Evolutionary conservation across 2,113 vertebrate genomes (phyloP).

Genomic region (Catagonus wagneri): DNA sequence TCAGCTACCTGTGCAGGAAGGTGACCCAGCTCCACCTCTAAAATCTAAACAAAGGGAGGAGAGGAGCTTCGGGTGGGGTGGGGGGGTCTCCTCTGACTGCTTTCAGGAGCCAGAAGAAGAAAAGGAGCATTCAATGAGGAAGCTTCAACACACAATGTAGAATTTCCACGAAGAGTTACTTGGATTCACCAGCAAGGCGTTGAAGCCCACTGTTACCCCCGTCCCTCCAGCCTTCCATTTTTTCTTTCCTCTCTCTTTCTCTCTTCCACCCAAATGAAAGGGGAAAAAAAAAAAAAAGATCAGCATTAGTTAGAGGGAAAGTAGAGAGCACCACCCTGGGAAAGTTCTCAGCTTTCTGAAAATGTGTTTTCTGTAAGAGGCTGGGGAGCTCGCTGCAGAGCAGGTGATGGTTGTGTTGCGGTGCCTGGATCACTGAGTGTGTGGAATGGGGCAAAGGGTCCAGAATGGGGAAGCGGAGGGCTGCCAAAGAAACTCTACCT

Average conservation of each 20-base stretch:
- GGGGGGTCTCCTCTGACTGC: neutral
- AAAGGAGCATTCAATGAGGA: neutral
- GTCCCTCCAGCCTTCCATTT: neutral
- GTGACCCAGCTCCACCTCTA: neutral
- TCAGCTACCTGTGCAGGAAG: neutral
- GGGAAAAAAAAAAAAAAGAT: neutral
- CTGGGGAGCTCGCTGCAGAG: neutral
- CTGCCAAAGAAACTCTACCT: neutral
- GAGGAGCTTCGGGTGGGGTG: neutral
- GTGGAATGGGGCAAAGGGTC: no score
- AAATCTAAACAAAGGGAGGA: neutral
- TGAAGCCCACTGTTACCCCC: neutral
- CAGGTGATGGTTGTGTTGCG: accelerated
- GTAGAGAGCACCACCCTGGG: neutral
- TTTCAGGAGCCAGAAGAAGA: neutral
- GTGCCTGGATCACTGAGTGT: neutral
- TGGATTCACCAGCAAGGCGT: neutral
- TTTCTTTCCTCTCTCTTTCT: neutral
- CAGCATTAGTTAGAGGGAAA: neutral
- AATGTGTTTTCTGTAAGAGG: neutral
- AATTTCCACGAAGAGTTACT: neutral
- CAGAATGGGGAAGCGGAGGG: neutral
- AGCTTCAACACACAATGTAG: neutral
- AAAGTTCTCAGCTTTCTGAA: neutral
- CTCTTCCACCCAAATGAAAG: neutral